Conservation (phyloP, 2,797 vertebrate species). For the Syngnathus rostellatus region DNA sequence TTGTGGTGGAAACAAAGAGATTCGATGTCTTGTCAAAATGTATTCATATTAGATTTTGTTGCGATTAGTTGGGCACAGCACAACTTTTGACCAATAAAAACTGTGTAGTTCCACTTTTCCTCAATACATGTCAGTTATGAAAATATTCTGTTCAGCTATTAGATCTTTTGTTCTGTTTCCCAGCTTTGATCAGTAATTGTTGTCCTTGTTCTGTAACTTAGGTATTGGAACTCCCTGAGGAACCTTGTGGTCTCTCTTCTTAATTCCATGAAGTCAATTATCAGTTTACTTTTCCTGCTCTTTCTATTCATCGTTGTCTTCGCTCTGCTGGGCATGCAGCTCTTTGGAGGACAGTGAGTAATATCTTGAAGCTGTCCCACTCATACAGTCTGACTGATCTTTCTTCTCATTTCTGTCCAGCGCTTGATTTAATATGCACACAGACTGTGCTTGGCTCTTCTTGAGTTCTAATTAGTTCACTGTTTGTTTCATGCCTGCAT, state of each 20-base stretch:
- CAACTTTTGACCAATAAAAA: too few species aligned
- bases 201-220: conserved; percentile 34
- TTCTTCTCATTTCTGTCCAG: not conserved
- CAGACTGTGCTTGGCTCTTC: not conserved
- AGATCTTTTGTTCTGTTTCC: not conserved
- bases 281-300: conserved; percentile 95
- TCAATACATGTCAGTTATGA: not conserved
- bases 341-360: conserved; percentile 96
- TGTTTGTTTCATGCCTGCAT: not conserved
- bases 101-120: not conserved
- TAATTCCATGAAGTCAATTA: conserved; percentile 98
- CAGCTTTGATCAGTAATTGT: not conserved
- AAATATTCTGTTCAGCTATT: not conserved
- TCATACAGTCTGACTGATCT: not conserved
- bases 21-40: too few species aligned
- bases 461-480: not conserved
- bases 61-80: too few species aligned
- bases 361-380: not conserved
- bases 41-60: too few species aligned
- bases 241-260: conserved; percentile 94
- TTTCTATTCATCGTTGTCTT: conserved; percentile 99
- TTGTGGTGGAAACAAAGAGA: too few species aligned
- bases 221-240: conserved; percentile 94
- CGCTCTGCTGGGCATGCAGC: conserved; percentile 95
- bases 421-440: not conserved